Evolutionary conservation across 2,888 invertebrate species (phyloP), one percentile per base, ranked within the genome.

Genomic region (Drosophila setosimentum): DNA sequence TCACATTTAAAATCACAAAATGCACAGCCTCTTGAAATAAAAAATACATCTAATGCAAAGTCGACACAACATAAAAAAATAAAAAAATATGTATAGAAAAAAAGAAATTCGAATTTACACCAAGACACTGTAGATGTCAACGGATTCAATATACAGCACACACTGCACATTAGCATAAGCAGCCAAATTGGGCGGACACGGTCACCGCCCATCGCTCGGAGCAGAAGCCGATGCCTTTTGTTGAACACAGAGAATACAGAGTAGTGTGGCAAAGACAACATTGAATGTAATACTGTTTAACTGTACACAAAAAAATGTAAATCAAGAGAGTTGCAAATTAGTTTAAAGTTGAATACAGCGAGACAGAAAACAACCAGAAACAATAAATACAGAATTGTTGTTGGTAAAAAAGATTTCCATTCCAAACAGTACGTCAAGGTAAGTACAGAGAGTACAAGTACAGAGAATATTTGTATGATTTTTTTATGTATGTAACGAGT

Each of bases 91-190:
- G n/a, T n/a, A n/a, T 33, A 27, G 58, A 40, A 61, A 61, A 53
- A 33, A 62, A 69, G 35, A 42, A 55, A 29, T 40, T 67, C 49
- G 57, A 67, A 63, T 64, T 35, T 45, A 63, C 45, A 75, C 53
- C 60, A 73, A 62, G 69, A 40, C 64, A 50, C 69, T 42, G 64
- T 68, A 59, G 69, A 81, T 65, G 68, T 67, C 64, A 75, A 72
- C 69, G 68, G 59, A 70, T 65, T 78, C 73, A 77, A 74, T 72
- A 59, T 72, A 84, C 80, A 78, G 53, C 63, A 62, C 42, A 58
- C 42, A 77, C 68, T 69, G 76, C 76, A 82, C 69, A 86, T 83
- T 83, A 81, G 77, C 83, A 83, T 86, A 86, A 86, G 76, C 76
- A 67, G 63, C 58, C 53, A 33, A 61, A 54, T 61, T 63, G 48